Percentiles rank a stretch among this genome's conserved stretches.
phyloP scores from a whole-genome alignment of 2,797 vertebrate species.

The Sebastes elongatus region DNA sequence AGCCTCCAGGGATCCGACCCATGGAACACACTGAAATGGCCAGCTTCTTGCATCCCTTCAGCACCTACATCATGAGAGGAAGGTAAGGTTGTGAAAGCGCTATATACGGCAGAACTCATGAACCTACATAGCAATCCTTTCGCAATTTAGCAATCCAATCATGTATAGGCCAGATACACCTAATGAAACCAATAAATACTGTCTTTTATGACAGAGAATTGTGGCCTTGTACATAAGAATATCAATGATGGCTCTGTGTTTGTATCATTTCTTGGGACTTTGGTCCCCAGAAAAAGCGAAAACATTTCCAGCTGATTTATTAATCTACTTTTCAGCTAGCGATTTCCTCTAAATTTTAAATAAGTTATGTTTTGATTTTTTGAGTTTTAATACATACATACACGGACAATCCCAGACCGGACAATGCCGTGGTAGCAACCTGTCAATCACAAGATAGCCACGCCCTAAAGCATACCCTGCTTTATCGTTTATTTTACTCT shows the following conservation, averaged over 20 bases:
- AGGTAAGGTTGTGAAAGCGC: not conserved
- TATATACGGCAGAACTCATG: not conserved
- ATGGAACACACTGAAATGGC: constrained; percentile 88
- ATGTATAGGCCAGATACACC: not conserved
- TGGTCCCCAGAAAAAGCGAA: not conserved
- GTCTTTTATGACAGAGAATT: not conserved
- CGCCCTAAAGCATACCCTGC: no score
- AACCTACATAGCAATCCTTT: not conserved
- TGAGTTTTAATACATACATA: no score
- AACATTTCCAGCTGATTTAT: not conserved
- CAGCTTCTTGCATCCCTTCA: constrained; percentile 94
- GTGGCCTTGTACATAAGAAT: not conserved
- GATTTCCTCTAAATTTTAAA: no score
- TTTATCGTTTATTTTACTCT: no score
- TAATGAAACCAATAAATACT: not conserved
- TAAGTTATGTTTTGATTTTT: no score
- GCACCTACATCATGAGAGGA: constrained; percentile 80
- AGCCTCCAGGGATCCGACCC: constrained; percentile 89
- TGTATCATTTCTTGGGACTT: not conserved
- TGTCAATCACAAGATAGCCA: no score
- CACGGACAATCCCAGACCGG: no score
- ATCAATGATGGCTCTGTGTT: not conserved
- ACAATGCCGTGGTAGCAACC: no score
- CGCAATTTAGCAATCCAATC: not conserved
- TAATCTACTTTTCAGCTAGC: not conserved